Evolutionary conservation across 2,113 vertebrate species (phyloP), one percentile per base, ranked within the genome.

Genomic region (Terrapene triunguis): DNA sequence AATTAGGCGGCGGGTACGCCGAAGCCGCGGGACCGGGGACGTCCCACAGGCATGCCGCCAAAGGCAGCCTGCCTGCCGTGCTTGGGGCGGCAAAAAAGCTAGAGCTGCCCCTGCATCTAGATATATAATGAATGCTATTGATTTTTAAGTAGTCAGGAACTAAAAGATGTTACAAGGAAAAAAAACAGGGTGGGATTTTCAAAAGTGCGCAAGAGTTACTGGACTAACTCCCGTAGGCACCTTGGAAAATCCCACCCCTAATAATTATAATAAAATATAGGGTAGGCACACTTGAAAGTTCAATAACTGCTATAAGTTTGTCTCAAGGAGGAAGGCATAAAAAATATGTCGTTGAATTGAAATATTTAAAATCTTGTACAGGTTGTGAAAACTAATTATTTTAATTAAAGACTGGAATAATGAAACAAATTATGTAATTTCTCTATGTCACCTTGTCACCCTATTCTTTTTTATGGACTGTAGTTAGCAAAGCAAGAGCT

Each of bases 351-450:
- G 59, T 50, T 69, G 84, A 91, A 79, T 6, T 89, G n/a, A 90
- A 80, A 24, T 47, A 57, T 54, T 42, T 38, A 53, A 94, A 5
- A 35, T 47, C 57, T 12, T 87, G 22, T 35, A 4, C 74, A 54
- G 14, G 6, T 90, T 69, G 53, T 35, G 80, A 51, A 84, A 86
- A 84, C 9, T 4, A 53, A 53, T 65, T 90, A 55, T 91, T 90
- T 83, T 65, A 95, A 51, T 27, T 93, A 95, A 94, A 44, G 5
- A 53, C 54, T 80, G 25, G 85, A 80, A 86, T 82, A 94, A n/a
- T 55, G 0, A 69, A 82, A 88, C 78, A 38, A 69, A n/a, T 53
- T 88, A 54, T 85, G 65, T 29, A 85, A 62, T 88, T 93, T 72
- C 21, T 84, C 0, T 42, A 78, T 76, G 48, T 50, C 14, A 80